These are phyloP conservation scores for Abscondita cerata DNA, from an alignment of 2,888 invertebrate species.

Conservation along the genomic window DNA sequence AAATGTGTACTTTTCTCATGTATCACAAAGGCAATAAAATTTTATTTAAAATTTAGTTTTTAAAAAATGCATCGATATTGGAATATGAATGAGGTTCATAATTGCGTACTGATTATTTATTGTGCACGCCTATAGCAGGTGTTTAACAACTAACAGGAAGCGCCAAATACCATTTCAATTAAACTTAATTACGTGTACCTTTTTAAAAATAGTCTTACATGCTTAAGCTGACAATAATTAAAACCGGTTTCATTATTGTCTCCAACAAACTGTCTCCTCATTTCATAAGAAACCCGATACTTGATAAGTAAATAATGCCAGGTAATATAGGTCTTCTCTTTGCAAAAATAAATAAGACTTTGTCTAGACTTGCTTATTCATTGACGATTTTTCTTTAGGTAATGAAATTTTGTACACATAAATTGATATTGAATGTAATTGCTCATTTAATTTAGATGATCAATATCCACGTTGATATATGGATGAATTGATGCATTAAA, in stretches of 20 bases:
- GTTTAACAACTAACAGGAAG: slow-evolving; percentile 19
- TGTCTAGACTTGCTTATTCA: slow-evolving; percentile 32
- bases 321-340: slow-evolving; percentile 34
- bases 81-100: neutral
- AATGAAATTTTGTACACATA: neutral
- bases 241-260: slow-evolving; percentile 34
- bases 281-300: slow-evolving; percentile 31
- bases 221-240: slow-evolving; percentile 22
- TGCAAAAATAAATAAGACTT: slow-evolving; percentile 32
- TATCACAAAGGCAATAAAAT: no score
- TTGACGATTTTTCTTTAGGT: slow-evolving; percentile 21
- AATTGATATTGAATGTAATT: slow-evolving; percentile 4
- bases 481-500: slow-evolving; percentile 4
- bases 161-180: slow-evolving; percentile 25
- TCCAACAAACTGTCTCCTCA: slow-evolving; percentile 30
- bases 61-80: slow-evolving; percentile 4
- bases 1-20: no score
- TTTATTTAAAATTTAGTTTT: no score
- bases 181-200: slow-evolving; percentile 26
- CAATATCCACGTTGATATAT: neutral
- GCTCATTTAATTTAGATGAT: slow-evolving; percentile 12
- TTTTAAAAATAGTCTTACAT: slow-evolving; percentile 21
- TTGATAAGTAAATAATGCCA: slow-evolving; percentile 35
- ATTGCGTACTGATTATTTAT: neutral
- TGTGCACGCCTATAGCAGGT: slow-evolving; percentile 10